Conservation (phyloP, 2,797 vertebrate species). For the Sylvia borin region DNA sequence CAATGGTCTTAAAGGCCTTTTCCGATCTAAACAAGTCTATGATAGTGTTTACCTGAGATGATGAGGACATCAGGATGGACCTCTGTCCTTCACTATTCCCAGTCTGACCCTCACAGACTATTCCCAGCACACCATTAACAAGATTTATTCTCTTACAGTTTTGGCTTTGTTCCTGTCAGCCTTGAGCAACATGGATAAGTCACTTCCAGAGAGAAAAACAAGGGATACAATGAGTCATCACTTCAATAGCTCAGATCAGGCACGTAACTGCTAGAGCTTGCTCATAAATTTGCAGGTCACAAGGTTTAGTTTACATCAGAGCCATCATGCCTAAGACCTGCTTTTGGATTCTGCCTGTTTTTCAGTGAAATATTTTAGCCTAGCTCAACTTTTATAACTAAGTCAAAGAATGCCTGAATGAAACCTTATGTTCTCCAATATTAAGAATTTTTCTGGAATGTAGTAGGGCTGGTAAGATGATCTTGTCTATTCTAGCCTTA, state of each 20-base stretch:
- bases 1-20: neutral
- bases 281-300: neutral
- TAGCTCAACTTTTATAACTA: neutral
- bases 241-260: neutral
- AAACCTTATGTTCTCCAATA: neutral
- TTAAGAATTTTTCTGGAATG: neutral
- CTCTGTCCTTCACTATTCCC: neutral
- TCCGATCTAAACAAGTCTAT: neutral
- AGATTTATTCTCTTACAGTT: rapidly evolving
- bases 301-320: neutral
- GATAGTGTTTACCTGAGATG: neutral
- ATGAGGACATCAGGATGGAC: neutral
- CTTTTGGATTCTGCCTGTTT: neutral
- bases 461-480: neutral
- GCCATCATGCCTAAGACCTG: neutral
- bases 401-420: neutral
- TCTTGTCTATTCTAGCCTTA: neutral
- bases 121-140: neutral
- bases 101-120: neutral
- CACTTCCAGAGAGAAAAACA: neutral
- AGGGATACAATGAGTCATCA: neutral
- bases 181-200: neutral
- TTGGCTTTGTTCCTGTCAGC: neutral
- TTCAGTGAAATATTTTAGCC: neutral
- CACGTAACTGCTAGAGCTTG: neutral